Evolutionary conservation across 2,888 invertebrate genomes (phyloP).

Genomic region (Schrankia costaestrigalis): DNA sequence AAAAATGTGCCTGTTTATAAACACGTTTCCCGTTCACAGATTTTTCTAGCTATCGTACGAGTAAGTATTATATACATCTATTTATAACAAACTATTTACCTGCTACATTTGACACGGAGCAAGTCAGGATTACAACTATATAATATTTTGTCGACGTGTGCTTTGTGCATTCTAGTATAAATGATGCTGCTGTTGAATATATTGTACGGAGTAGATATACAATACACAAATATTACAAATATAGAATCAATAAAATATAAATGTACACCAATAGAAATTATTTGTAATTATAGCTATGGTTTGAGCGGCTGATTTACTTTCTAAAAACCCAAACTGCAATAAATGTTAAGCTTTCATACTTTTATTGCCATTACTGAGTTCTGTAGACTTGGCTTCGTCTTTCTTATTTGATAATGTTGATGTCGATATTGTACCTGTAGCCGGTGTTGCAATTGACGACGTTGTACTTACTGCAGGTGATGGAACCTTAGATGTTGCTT

Average conservation of each 20-base stretch:
- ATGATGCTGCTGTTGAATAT: conserved; percentile 14
- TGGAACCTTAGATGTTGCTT: neutral
- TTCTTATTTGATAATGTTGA: conserved; percentile 24
- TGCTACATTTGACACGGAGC: conserved; percentile 16
- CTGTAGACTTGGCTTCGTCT: conserved; percentile 33
- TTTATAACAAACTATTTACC: conserved; percentile 19
- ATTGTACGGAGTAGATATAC: conserved; percentile 15
- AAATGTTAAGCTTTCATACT: conserved; percentile 43
- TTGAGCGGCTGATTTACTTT: conserved; percentile 47
- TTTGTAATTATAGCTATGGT: conserved; percentile 44
- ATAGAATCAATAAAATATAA: too few species aligned
- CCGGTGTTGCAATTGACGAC: conserved; percentile 4
- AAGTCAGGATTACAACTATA: too few species aligned
- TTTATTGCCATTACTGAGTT: conserved; percentile 35
- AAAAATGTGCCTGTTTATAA: too few species aligned
- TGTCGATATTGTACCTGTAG: conserved; percentile 11
- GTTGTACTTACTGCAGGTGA: conserved; percentile 7
- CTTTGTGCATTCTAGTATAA: conserved; percentile 21
- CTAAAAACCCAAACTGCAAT: conserved; percentile 29
- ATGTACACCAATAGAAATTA: conserved; percentile 24
- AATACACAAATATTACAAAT: too few species aligned
- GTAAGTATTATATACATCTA: conserved; percentile 29
- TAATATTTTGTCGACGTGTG: too few species aligned
- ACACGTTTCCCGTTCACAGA: conserved; percentile 20
- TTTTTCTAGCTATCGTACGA: conserved; percentile 12